A percentile compares a stretch with the other conserved stretches of the same genome.
These are phyloP conservation scores for Prostheceraeus crozeri DNA, from an alignment of 2,888 invertebrate species.

Conservation along the genomic window DNA sequence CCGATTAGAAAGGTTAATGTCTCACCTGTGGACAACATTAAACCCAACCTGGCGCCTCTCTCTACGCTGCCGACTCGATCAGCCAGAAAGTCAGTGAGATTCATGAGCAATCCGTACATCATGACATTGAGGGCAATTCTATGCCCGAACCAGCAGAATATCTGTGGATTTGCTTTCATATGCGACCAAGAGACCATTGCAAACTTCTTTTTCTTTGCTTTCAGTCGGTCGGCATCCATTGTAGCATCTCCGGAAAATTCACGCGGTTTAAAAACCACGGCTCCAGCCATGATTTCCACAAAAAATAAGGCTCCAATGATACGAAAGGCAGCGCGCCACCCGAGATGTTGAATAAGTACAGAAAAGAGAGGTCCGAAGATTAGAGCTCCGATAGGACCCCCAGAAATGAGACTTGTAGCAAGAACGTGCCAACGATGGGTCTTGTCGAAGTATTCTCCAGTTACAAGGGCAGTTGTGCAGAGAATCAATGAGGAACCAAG, in stretches of 20 bases:
- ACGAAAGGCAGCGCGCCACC: constrained; percentile 35
- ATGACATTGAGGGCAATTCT: constrained; percentile 35
- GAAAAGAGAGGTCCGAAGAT: constrained; percentile 34
- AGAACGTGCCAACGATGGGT: constrained; percentile 33
- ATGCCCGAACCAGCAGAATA: constrained; percentile 32
- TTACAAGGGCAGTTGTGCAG: constrained; percentile 29
- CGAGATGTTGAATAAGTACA: constrained; percentile 20
- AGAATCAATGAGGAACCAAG: constrained; percentile 33
- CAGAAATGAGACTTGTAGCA: constrained; percentile 32
- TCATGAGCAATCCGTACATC: constrained; percentile 36
- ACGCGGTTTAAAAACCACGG: constrained; percentile 3
- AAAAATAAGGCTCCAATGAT: constrained; percentile 32
- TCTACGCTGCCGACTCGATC: background rate
- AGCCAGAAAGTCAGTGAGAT: constrained; percentile 30
- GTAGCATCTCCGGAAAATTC: constrained; percentile 11
- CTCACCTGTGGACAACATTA: constrained; percentile 32
- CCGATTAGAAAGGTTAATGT: constrained; percentile 34
- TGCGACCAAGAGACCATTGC: constrained; percentile 26
- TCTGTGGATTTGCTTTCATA: constrained; percentile 33
- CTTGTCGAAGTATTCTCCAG: constrained; percentile 36
- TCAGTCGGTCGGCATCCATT: background rate
- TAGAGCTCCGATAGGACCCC: constrained; percentile 34
- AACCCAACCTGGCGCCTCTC: background rate
- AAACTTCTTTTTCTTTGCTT: constrained; percentile 5
- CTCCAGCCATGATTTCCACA: background rate